Evolutionary conservation across 2,888 invertebrate species (phyloP).

Genomic region (Epinotia ramella): DNA sequence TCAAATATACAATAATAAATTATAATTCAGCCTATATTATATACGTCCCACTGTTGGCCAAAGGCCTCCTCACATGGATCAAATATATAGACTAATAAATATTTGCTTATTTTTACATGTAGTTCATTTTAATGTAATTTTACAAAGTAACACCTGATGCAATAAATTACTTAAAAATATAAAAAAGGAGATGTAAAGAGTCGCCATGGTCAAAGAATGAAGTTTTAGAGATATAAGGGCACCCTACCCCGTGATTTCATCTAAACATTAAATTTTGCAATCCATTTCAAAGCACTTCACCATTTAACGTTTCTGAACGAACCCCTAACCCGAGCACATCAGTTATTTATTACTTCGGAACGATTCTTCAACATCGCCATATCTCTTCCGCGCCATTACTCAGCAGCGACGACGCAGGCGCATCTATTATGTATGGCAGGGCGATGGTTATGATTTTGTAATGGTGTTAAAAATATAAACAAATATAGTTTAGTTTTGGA

Average conservation of each 20-base stretch:
- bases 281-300: background rate
- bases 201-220: too few relatives aligned
- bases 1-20: too few relatives aligned
- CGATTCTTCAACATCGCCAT: slow-evolving; percentile 61
- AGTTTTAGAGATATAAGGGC: too few relatives aligned
- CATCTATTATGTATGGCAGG: slow-evolving; percentile 52
- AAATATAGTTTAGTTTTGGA: background rate
- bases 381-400: slow-evolving; percentile 71
- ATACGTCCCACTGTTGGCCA: too few relatives aligned
- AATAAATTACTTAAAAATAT: too few relatives aligned
- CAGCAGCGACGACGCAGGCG: slow-evolving; percentile 47
- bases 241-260: background rate
- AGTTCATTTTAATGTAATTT: too few relatives aligned
- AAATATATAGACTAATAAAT: too few relatives aligned
- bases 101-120: too few relatives aligned
- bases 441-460: slow-evolving; percentile 9
- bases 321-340: slow-evolving; percentile 28
- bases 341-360: slow-evolving; percentile 43
- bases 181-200: too few relatives aligned
- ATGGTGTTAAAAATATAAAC: background rate
- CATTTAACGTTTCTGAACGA: slow-evolving; percentile 3
- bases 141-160: too few relatives aligned
- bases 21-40: too few relatives aligned
- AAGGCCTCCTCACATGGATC: too few relatives aligned
- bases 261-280: background rate